Conservation (phyloP, 2,113 vertebrate species). For the Eira barbara region DNA sequence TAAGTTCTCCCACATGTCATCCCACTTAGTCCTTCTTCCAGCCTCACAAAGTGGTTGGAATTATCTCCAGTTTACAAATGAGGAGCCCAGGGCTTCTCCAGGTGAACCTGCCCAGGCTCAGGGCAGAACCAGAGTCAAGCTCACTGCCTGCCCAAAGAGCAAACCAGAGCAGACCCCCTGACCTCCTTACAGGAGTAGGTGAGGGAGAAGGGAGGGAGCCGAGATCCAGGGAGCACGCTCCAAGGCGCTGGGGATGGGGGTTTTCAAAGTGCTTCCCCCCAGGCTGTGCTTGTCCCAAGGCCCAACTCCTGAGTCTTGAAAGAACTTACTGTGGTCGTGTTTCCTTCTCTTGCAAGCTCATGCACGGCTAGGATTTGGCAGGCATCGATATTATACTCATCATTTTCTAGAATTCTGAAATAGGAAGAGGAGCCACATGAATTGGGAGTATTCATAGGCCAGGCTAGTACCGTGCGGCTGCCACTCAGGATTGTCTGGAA, state of each 20-base stretch:
- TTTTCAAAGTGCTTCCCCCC: background rate
- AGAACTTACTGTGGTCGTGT: conserved; percentile 74
- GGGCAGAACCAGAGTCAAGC: background rate
- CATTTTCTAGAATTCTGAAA: conserved; percentile 82
- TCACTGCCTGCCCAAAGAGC: background rate
- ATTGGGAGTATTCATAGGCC: background rate
- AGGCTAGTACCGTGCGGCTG: background rate
- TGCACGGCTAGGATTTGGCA: conserved; percentile 80
- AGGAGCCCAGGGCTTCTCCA: background rate
- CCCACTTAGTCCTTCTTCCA: background rate
- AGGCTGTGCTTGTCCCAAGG: background rate
- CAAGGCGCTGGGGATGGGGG: background rate
- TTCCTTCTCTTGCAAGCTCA: conserved; percentile 80
- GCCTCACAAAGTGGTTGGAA: background rate
- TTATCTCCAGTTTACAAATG: background rate
- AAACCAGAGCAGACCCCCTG: background rate
- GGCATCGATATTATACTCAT: conserved; percentile 81
- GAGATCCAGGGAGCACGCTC: background rate
- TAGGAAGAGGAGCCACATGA: background rate
- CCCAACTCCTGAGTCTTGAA: background rate
- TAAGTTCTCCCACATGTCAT: background rate
- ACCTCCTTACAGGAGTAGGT: background rate
- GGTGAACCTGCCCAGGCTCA: background rate
- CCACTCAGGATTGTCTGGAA: background rate
- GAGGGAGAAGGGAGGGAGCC: fast-evolving